Conservation (phyloP, 2,888 invertebrate genomes). For the Brachylomia viminalis region DNA sequence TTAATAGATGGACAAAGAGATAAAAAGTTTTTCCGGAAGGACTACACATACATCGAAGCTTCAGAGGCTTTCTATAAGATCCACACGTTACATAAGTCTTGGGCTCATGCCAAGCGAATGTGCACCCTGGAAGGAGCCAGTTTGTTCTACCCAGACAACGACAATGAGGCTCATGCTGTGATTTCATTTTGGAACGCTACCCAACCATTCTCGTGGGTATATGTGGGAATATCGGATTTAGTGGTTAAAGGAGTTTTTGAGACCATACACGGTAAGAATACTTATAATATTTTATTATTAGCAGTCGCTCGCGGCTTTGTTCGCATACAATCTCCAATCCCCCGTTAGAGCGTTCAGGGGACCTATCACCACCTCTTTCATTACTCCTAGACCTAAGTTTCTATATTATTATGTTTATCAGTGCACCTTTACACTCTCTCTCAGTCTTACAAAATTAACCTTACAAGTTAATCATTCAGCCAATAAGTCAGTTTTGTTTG, state of each 20-base stretch:
- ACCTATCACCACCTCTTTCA: neutral
- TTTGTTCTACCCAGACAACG: slow-evolving; percentile 79
- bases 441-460: too few species aligned
- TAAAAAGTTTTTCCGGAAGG: slow-evolving; percentile 79
- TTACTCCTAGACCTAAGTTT: too few species aligned
- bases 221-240: slow-evolving; percentile 38
- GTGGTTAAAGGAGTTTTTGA: slow-evolving; percentile 46
- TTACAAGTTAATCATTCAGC: too few species aligned
- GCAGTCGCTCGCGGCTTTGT: neutral
- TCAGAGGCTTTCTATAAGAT: slow-evolving; percentile 81
- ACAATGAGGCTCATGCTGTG: slow-evolving; percentile 71
- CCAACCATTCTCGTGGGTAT: slow-evolving; percentile 16
- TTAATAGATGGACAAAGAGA: slow-evolving; percentile 76
- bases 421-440: too few species aligned
- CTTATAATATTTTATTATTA: neutral
- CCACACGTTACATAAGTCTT: slow-evolving; percentile 76
- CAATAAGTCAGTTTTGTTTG: too few species aligned
- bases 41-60: slow-evolving; percentile 77
- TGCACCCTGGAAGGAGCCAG: slow-evolving; percentile 80
- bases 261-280: slow-evolving; percentile 35
- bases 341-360: neutral
- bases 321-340: neutral
- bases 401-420: too few species aligned
- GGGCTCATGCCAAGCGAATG: slow-evolving; percentile 76
- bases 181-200: slow-evolving; percentile 32